phyloP scores from a whole-genome alignment of 2,888 invertebrate species.

The Campaea margaritaria region DNA sequence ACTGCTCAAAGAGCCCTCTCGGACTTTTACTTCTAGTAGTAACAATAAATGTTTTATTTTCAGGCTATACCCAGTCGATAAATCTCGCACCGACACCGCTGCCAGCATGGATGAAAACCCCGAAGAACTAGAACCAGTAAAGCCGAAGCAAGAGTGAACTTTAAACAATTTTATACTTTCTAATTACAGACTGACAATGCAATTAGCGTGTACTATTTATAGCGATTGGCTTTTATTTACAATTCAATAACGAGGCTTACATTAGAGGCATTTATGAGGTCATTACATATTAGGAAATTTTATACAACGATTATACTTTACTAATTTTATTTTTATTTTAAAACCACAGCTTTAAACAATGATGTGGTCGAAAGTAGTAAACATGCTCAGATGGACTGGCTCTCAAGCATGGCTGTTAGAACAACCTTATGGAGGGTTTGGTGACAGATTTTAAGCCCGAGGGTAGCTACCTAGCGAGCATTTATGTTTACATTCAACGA shows the following conservation, averaged over 20 bases:
- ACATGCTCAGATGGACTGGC: too few species aligned
- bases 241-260: conserved; percentile 22
- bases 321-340: not conserved
- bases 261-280: conserved; percentile 14
- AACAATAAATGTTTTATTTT: conserved; percentile 28
- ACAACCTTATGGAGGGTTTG: too few species aligned
- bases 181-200: conserved; percentile 20
- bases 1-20: too few species aligned
- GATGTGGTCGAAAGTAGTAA: too few species aligned
- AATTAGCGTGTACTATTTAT: conserved; percentile 11
- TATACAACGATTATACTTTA: conserved; percentile 16
- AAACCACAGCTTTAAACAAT: not conserved
- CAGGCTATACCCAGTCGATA: conserved; percentile 97
- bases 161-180: conserved; percentile 2
- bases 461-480: too few species aligned
- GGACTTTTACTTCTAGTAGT: too few species aligned
- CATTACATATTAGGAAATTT: not conserved
- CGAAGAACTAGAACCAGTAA: conserved; percentile 62
- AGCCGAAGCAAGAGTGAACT: conserved; percentile 67
- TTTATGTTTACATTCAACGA: too few species aligned
- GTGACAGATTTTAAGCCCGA: too few species aligned
- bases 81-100: conserved; percentile 91
- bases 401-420: too few species aligned
- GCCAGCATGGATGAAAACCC: conserved; percentile 81
- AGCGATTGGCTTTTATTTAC: conserved; percentile 21